These are phyloP conservation scores for Hybognathus amarus DNA, from an alignment of 2,797 vertebrate genomes.

Conservation along the genomic window DNA sequence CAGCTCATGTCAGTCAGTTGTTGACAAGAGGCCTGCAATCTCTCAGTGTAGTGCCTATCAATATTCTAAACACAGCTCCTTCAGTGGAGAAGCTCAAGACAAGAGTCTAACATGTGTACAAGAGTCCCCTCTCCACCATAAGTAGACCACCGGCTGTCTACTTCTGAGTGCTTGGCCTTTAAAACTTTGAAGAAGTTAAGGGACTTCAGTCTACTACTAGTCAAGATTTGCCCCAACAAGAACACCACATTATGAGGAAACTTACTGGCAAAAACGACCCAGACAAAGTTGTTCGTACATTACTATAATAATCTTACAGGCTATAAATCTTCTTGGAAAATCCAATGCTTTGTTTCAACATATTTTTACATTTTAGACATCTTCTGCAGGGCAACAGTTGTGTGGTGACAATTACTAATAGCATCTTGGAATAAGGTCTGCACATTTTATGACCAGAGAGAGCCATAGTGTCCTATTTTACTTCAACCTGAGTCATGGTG, in stretches of 20 bases:
- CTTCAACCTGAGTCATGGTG: slow-evolving; percentile 42
- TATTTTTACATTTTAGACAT: neutral
- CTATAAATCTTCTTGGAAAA: neutral
- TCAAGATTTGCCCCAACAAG: neutral
- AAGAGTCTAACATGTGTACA: slow-evolving; percentile 47
- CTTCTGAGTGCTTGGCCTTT: slow-evolving; percentile 25
- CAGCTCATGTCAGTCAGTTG: slow-evolving; percentile 82
- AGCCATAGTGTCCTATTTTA: slow-evolving; percentile 32
- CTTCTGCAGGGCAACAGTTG: neutral
- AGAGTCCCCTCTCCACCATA: slow-evolving; percentile 48
- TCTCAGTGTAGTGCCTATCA: slow-evolving; percentile 79
- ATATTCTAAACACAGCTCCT: slow-evolving; percentile 80
- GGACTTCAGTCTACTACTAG: neutral
- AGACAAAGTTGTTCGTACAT: neutral
- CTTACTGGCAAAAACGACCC: neutral
- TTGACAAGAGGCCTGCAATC: slow-evolving; percentile 86
- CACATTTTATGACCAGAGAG: slow-evolving; percentile 15
- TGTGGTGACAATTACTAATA: slow-evolving; percentile 10
- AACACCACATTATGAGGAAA: neutral
- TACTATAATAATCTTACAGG: neutral
- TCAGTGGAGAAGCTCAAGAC: slow-evolving; percentile 78
- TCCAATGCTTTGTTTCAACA: neutral
- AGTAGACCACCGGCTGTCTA: slow-evolving; percentile 39
- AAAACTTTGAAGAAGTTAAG: slow-evolving; percentile 5
- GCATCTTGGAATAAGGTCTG: slow-evolving; percentile 1